Percentiles rank a stretch among this genome's conserved stretches.
Evolutionary conservation across 2,888 invertebrate species (phyloP).

Genomic region (Uloborus plumipes): DNA sequence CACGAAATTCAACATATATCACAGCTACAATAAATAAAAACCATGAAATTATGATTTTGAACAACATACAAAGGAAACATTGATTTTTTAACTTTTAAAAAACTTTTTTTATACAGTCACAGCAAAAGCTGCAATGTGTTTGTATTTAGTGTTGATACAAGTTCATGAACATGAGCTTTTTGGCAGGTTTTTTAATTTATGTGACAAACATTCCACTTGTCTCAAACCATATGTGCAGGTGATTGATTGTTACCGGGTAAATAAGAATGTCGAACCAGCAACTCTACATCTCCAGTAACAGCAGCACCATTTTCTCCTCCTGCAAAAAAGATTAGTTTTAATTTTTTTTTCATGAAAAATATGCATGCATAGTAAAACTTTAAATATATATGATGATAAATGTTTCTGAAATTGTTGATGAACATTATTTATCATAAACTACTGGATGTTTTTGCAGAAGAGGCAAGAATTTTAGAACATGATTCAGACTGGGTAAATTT

Average conservation of each 20-base stretch:
- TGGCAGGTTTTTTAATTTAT: slow-evolving; percentile 49
- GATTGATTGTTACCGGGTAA: slow-evolving; percentile 42
- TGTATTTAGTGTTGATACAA: slow-evolving; percentile 20
- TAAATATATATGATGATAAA: no score
- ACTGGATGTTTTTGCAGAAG: no score
- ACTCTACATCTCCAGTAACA: slow-evolving; percentile 50
- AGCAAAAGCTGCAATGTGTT: slow-evolving; percentile 17
- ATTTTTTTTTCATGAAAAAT: no score
- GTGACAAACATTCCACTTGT: slow-evolving; percentile 19
- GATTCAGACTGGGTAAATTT: no score
- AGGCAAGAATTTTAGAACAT: no score
- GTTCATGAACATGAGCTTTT: slow-evolving; percentile 50
- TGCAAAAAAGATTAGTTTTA: slow-evolving; percentile 1
- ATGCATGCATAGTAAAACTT: no score
- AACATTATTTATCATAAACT: no score
- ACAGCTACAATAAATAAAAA: slow-evolving; percentile 62
- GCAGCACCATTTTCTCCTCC: slow-evolving; percentile 44
- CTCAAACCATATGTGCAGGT: slow-evolving; percentile 58
- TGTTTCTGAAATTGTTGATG: no score
- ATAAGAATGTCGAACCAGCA: slow-evolving; percentile 55
- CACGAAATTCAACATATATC: slow-evolving; percentile 52
- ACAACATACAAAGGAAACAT: slow-evolving; percentile 31
- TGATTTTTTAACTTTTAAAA: neutral
- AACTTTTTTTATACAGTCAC: slow-evolving; percentile 26
- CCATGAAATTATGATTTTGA: slow-evolving; percentile 25